Conservation (phyloP, 2,888 invertebrate species). For the Caenorhabditis panamensis region DNA sequence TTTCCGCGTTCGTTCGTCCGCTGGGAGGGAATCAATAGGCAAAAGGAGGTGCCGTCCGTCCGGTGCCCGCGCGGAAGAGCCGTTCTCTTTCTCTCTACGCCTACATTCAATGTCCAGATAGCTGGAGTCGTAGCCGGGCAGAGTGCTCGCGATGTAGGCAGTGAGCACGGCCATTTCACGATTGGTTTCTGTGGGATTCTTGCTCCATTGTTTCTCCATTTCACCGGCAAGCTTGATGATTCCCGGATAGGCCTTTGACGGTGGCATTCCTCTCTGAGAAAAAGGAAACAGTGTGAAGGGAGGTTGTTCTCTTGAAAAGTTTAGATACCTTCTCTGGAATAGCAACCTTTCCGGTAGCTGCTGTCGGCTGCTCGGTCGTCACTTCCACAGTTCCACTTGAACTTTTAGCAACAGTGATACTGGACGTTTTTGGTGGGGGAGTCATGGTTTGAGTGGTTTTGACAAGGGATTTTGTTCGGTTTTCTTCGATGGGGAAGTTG, state of each 20-base stretch:
- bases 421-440: slow-evolving; percentile 2
- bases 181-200: slow-evolving; percentile 25
- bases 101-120: slow-evolving; percentile 34
- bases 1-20: slow-evolving; percentile 29
- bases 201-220: slow-evolving; percentile 47
- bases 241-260: slow-evolving; percentile 21
- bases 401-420: slow-evolving; percentile 26
- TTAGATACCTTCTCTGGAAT: neutral
- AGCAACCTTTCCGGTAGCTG: neutral
- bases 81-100: slow-evolving; percentile 5
- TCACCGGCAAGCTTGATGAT: slow-evolving; percentile 42
- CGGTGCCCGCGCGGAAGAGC: slow-evolving; percentile 10
- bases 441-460: neutral
- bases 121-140: slow-evolving; percentile 10
- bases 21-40: slow-evolving; percentile 32
- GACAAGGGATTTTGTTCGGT: neutral
- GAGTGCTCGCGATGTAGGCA: slow-evolving; percentile 48
- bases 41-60: slow-evolving; percentile 14
- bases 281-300: neutral
- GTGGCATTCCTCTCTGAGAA: slow-evolving; percentile 19
- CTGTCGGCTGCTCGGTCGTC: slow-evolving; percentile 4
- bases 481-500: slow-evolving; percentile 34
- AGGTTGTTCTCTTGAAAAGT: too few relatives aligned
- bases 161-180: slow-evolving; percentile 36
- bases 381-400: slow-evolving; percentile 1